A percentile compares a stretch with the other conserved stretches of the same genome.
Evolutionary conservation across 2,888 invertebrate species (phyloP).

Genomic region (Drosophila incognita): DNA sequence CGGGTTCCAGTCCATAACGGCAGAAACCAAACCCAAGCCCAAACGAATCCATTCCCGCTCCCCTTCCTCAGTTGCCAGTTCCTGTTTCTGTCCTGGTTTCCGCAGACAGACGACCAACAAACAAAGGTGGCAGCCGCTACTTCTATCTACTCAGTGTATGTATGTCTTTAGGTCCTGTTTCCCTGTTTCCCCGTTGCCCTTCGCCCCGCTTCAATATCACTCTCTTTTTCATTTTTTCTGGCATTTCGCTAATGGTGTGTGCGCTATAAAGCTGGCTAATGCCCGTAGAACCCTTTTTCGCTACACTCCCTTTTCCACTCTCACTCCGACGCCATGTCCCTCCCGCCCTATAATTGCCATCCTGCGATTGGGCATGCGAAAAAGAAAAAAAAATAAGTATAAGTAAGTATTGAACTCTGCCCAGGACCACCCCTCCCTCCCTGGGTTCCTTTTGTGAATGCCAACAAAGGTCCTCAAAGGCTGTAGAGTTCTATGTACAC

Average conservation of each 20-base stretch:
- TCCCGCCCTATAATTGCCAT: constrained; percentile 47
- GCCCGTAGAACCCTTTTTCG: constrained; percentile 56
- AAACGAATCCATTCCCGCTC: constrained; percentile 6
- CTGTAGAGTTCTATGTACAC: constrained; percentile 17
- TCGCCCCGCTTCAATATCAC: background rate
- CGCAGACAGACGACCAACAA: constrained; percentile 48
- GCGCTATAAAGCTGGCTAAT: constrained; percentile 65
- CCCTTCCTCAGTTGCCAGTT: constrained; percentile 9
- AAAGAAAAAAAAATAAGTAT: constrained; percentile 18
- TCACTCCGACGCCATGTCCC: constrained; percentile 19
- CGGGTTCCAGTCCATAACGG: constrained; percentile 27
- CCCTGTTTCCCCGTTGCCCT: background rate
- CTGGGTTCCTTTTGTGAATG: constrained; percentile 37
- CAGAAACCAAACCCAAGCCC: constrained; percentile 5
- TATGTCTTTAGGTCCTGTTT: constrained; percentile 20
- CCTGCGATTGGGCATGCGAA: constrained; percentile 46
- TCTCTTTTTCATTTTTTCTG: constrained; percentile 16
- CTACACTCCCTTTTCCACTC: constrained; percentile 18
- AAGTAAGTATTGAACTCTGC: constrained; percentile 29
- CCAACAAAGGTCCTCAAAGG: constrained; percentile 44
- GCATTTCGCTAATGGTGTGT: constrained; percentile 65
- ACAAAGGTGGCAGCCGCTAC: constrained; percentile 44
- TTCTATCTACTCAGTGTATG: constrained; percentile 24
- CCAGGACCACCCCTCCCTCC: background rate
- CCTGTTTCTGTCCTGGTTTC: constrained; percentile 22